Evolutionary conservation across 2,797 vertebrate genomes (phyloP), one percentile per base, ranked within the genome.

Genomic region (Sylvia borin): DNA sequence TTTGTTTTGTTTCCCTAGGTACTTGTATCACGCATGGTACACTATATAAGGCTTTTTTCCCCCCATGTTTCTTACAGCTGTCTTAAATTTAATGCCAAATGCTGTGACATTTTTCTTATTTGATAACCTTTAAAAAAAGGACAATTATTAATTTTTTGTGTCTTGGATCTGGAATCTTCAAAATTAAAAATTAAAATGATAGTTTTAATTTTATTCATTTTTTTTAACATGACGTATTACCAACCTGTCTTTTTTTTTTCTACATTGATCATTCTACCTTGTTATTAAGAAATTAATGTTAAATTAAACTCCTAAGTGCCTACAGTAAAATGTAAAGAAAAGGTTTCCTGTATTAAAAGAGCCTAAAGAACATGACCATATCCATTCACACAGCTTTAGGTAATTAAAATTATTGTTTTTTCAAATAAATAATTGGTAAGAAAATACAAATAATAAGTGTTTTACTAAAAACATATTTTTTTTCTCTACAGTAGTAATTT

Each of bases 11-110:
- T 81, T 85, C 17, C 4, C 2, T 7, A 53, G 4, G 15, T 36
- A 5, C 4, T 40, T 53, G 16, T 34, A 26, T 3, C 38, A 51
- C 8, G 38, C 2, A 7, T 40, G 1, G 5, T 53, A 25, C 34
- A 42, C 5, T n/a, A 20, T 11, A 32, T 1, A 50, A 62, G 6
- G 1, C 45, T 80, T 20, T 13, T 13, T 0, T 4, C 7, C 26
- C 16, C 5, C 7, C 25, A 5, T 36, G 8, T 66, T 90, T 88
- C n/a, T 75, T 47, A 51, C 0, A 54, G 8, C 11, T 48, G 2
- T 55, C 16, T 47, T 54, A 77, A 84, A 71, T 66, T 42, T 31
- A 3, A 66, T 64, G 15, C 3, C 5, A 38, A 68, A 68, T 70
- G 73, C 16, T 66, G 13, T 1, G 10, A 25, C 4, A 36, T 76